phyloP scores from a whole-genome alignment of 2,888 invertebrate species.

The Escarpia spicata region DNA sequence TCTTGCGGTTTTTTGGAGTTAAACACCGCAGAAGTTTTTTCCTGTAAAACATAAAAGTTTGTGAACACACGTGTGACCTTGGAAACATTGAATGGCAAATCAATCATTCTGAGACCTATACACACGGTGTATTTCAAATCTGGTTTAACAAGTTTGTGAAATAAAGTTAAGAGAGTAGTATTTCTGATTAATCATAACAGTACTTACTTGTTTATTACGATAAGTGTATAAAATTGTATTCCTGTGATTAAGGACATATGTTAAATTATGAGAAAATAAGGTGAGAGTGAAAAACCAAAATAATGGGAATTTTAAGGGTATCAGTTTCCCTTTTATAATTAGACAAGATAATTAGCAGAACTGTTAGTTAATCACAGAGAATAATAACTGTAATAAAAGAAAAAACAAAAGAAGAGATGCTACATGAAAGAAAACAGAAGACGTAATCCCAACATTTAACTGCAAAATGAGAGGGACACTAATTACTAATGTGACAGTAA shows the following conservation, averaged over 20 bases:
- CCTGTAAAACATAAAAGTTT: constrained; percentile 42
- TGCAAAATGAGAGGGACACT: not conserved
- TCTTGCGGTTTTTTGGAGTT: constrained; percentile 50
- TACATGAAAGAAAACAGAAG: not conserved
- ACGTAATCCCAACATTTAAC: not conserved
- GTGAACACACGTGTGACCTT: not conserved
- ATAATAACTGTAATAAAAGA: not conserved
- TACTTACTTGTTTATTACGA: not conserved
- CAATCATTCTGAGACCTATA: not conserved
- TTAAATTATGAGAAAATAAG: not conserved
- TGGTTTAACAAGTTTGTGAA: not conserved
- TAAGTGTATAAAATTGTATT: not conserved
- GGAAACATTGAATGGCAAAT: not conserved
- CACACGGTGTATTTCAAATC: not conserved
- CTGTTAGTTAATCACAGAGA: not conserved
- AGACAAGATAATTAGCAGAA: not conserved
- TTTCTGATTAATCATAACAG: not conserved
- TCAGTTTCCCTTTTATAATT: no score
- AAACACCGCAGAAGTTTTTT: constrained; percentile 51
- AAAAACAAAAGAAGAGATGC: not conserved
- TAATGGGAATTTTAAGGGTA: no score
- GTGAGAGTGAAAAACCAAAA: not conserved
- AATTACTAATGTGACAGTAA: not conserved
- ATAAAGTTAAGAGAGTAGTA: not conserved
- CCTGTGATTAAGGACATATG: not conserved